Evolutionary conservation across 2,888 invertebrate genomes (phyloP), one percentile per base, ranked within the genome.

Genomic region (Mythimna loreyi): DNA sequence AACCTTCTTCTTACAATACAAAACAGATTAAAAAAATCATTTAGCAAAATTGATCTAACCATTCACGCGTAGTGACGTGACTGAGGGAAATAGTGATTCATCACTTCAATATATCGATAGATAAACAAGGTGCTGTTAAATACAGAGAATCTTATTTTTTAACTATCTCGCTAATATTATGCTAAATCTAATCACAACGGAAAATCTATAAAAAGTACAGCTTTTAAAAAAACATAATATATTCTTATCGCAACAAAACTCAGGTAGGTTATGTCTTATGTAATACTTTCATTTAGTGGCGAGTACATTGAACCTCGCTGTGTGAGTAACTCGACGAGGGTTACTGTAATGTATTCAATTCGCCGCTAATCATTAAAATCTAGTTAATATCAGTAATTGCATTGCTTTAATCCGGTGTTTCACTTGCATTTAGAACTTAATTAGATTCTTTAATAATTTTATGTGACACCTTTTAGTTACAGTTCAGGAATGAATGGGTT

Each of bases 241-340:
- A 33, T 8, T 33, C 43, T 45, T 45, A 45, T 45, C 19, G 23
- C 19, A 43, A 43, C 9, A n/a, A 56, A 49, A 30, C 21, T 8
- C 7, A 45, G n/a, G 19, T 43, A 50, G 23, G 50, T 33, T 33
- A 52, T 3, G 33, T 40, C n/a, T 76, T 58, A 69, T 16, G 23
- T 0, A 69, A 58, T 69, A 69, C 70, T 76, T 73, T 73, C 28
- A 52, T 70, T 76, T 49, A 8, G 16, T n/a, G 5, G 11, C 16
- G 19, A 19, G 60, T 33, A 19, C 60, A 50, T 25, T 60, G 60
- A 69, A 60, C 60, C n/a, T n/a, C 19, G n/a, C 43, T n/a, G 56
- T 50, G 11, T 30, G 49, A 9, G 30, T 11, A 47, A 50, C 19
- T 59, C 45, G 25, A 30, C 36, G 25, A 58, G 25, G 36, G 63